Evolutionary conservation across 2,797 vertebrate species (phyloP).

Genomic region (Myoxocephalus aenaeus): DNA sequence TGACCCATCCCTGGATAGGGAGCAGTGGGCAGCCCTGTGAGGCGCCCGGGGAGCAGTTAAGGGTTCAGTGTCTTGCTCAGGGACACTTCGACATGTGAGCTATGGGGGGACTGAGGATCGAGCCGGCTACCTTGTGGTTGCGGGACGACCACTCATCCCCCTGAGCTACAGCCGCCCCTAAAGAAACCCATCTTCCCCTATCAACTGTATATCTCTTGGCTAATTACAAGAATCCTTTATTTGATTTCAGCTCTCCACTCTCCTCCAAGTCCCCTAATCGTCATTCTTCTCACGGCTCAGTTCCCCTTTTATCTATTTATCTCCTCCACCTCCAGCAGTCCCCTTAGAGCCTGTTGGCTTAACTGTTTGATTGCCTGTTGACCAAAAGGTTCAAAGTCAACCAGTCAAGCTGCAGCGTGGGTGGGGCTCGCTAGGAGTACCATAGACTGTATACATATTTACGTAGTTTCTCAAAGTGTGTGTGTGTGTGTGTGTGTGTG

Average conservation of each 20-base stretch:
- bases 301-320: slow-evolving; percentile 57
- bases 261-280: slow-evolving; percentile 21
- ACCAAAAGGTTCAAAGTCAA: slow-evolving; percentile 20
- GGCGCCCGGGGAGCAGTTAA: too few species aligned
- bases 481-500: too few species aligned
- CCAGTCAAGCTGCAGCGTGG: slow-evolving; percentile 26
- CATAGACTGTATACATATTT: not conserved
- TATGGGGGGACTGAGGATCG: too few species aligned
- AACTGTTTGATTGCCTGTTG: slow-evolving; percentile 49
- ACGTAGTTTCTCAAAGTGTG: too few species aligned
- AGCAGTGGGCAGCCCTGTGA: too few species aligned
- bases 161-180: too few species aligned
- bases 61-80: too few species aligned
- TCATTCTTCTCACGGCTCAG: slow-evolving; percentile 62
- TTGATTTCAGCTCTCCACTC: slow-evolving; percentile 43
- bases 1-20: too few species aligned
- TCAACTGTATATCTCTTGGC: slow-evolving; percentile 27
- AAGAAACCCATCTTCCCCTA: slow-evolving; percentile 41
- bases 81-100: too few species aligned
- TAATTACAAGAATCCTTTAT: slow-evolving; percentile 37
- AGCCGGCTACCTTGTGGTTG: too few species aligned
- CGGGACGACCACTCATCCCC: too few species aligned
- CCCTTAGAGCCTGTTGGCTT: slow-evolving; percentile 44
- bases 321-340: slow-evolving; percentile 42
- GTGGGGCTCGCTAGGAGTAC: slow-evolving; percentile 15